A percentile compares a stretch with the other conserved stretches of the same genome.
Evolutionary conservation across 1,140 invertebrate genomes (phyloP).

Genomic region (Zaprionus capensis): DNA sequence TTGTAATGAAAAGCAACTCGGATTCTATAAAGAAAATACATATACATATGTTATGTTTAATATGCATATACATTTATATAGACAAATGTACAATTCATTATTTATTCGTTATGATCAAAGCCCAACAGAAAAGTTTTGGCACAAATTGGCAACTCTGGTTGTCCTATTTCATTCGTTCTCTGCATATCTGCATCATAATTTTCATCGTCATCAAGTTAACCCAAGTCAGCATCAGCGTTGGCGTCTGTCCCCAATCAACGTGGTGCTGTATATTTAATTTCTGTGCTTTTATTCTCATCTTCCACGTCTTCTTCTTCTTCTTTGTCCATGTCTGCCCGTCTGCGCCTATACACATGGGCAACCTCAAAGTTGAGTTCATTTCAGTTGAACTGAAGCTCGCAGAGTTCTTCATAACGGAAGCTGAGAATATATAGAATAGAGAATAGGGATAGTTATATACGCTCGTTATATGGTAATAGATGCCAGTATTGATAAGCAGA

Average conservation of each 20-base stretch:
- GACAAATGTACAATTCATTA: background rate
- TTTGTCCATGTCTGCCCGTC: background rate
- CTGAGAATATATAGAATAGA: background rate
- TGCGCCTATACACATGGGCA: background rate
- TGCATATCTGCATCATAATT: conserved; percentile 12
- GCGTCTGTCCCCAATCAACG: conserved; percentile 42
- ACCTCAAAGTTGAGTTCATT: conserved; percentile 12
- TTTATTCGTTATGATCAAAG: background rate
- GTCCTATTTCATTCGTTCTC: background rate
- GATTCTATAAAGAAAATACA: background rate
- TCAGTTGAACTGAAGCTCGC: background rate
- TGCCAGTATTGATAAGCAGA: background rate
- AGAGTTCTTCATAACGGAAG: conserved; percentile 45
- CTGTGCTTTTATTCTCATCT: conserved; percentile 27
- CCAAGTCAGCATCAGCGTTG: conserved; percentile 7
- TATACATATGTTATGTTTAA: background rate
- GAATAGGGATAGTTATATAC: background rate
- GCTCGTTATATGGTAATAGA: background rate
- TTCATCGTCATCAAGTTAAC: conserved; percentile 4
- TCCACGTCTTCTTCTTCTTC: background rate
- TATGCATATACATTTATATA: background rate
- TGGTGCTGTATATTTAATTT: conserved; percentile 38
- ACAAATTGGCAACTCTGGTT: background rate
- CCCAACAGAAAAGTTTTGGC: background rate
- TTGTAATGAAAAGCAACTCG: background rate